Conservation (phyloP, 2,797 vertebrate species). For the Psittacula echo region DNA sequence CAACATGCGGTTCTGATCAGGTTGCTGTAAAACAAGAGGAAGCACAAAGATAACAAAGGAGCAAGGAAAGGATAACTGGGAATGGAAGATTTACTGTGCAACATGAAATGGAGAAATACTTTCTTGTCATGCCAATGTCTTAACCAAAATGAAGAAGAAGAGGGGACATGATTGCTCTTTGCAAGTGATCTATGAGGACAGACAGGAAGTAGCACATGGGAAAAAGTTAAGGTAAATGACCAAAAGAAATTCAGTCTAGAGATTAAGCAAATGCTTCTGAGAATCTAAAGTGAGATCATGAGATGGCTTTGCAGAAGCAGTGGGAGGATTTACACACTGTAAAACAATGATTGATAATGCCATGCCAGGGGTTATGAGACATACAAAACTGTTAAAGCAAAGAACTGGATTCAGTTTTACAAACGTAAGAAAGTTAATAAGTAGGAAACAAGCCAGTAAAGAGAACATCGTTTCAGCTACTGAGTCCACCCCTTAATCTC, state of each 20-base stretch:
- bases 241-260: background rate
- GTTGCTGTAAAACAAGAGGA: background rate
- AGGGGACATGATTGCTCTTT: background rate
- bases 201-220: background rate
- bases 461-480: background rate
- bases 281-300: background rate
- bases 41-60: background rate
- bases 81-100: background rate
- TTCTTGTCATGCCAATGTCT: background rate
- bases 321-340: background rate
- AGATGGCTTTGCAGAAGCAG: background rate
- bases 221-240: background rate
- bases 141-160: background rate
- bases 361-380: background rate
- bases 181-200: background rate
- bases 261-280: background rate
- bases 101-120: background rate
- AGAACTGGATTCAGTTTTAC: background rate
- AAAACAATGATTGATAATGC: background rate
- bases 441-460: background rate
- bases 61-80: background rate
- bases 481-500: background rate
- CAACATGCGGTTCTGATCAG: background rate
- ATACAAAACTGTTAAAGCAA: rapidly evolving
- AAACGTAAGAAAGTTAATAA: background rate